Evolutionary conservation across 2,113 vertebrate genomes (phyloP), one percentile per base, ranked within the genome.

Genomic region (Chlorodrepanis virens): DNA sequence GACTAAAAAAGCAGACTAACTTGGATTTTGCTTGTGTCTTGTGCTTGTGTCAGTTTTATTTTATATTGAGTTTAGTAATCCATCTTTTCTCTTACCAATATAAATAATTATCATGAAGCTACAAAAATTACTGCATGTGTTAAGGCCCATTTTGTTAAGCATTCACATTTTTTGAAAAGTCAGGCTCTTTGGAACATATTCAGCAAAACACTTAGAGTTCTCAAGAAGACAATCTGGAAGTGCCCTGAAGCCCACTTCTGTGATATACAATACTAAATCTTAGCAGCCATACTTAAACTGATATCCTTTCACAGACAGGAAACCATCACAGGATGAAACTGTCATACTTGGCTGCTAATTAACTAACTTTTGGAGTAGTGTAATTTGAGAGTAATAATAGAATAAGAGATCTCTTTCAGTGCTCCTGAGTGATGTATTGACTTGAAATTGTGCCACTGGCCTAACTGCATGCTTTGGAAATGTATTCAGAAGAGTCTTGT

Each of bases 301-400:
- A 96, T 96, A 96, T 82, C 53, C 91, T 84, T 92, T 94, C 77
- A 93, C 59, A 95, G 94, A 85, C 93, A 96, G 94, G 95, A 96
- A 95, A 94, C 84, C 89, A 94, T 92, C 93, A 57, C 89, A 95
- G 87, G 82, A 94, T 91, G 91, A 59, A 96, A 93, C 87, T 96
- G 93, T 94, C 91, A 79, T 90, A 94, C 78, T 89, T 96, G 87
- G 84, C 87, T 94, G 93, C 94, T 96, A 96, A 97, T 96, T 96
- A 93, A 76, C 63, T 93, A 94, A 94, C 91, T 87, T 95, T 91
- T 90, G 67, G 74, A 90, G 91, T 72, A 83, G 70, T 56, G 89
- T 79, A 96, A 87, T 96, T 96, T 93, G 77, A 96, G 91, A 87
- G 78, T 65, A 95, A 91, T 94, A 96, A 95, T 91, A 96, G 94